phyloP scores from a whole-genome alignment of 2,888 invertebrate species.

The Mystacides longicornis region DNA sequence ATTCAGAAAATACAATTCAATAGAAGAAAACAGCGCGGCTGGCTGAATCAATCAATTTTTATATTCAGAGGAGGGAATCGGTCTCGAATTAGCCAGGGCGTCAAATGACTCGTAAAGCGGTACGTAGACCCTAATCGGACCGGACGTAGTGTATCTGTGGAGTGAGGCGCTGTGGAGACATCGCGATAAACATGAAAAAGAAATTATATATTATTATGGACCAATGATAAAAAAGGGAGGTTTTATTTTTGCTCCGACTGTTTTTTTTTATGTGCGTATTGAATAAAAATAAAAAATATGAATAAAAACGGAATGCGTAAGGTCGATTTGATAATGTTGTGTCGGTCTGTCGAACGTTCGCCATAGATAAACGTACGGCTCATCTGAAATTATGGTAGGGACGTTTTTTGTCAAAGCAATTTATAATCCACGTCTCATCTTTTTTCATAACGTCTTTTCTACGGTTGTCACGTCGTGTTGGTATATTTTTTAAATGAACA shows the following conservation, averaged over 20 bases:
- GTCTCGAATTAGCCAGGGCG: slow-evolving; percentile 16
- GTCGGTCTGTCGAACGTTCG: background rate
- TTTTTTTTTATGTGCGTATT: background rate
- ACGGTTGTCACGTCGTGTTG: too few relatives aligned
- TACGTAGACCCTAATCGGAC: slow-evolving; percentile 11
- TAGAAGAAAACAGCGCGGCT: background rate
- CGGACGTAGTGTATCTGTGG: slow-evolving; percentile 11
- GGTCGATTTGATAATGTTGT: background rate
- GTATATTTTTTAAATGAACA: too few relatives aligned
- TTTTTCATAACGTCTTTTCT: too few relatives aligned
- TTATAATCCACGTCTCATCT: too few relatives aligned
- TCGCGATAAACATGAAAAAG: background rate
- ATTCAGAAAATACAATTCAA: too few relatives aligned
- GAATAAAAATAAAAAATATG: too few relatives aligned
- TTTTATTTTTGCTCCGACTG: background rate
- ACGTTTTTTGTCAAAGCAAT: too few relatives aligned
- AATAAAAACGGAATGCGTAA: background rate
- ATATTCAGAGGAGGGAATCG: slow-evolving; percentile 13
- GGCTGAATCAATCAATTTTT: slow-evolving; percentile 19
- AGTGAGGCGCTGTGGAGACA: background rate
- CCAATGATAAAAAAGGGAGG: background rate
- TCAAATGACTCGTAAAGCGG: slow-evolving; percentile 20
- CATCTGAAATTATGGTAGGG: too few relatives aligned
- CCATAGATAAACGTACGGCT: too few relatives aligned
- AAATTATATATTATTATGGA: background rate